These are phyloP conservation scores for Lycodopsis pacificus DNA, from an alignment of 2,797 vertebrate species.

Conservation along the genomic window DNA sequence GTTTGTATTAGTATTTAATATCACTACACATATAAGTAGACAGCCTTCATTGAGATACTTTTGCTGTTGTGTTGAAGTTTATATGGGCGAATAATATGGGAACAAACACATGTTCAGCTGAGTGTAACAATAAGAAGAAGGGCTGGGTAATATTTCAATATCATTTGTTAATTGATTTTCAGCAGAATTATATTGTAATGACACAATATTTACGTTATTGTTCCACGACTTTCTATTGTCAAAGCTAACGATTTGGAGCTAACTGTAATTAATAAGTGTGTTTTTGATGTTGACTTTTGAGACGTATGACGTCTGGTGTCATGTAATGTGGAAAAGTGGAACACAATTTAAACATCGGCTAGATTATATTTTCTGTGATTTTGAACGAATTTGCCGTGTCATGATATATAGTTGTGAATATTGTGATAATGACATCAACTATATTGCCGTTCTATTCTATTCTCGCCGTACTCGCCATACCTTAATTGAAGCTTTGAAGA, in stretches of 20 bases:
- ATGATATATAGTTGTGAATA: neutral
- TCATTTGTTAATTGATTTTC: neutral
- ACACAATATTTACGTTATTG: neutral
- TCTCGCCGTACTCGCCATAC: neutral
- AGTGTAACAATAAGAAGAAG: neutral
- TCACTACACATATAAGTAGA: neutral
- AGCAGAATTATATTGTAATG: neutral
- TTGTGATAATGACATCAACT: neutral
- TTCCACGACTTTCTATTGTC: neutral
- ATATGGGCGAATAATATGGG: neutral
- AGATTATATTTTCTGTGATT: neutral
- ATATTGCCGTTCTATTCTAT: neutral
- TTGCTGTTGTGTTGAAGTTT: neutral
- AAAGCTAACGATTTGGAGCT: neutral
- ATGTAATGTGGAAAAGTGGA: neutral
- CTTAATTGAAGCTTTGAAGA: neutral
- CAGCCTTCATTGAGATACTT: neutral
- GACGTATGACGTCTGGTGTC: neutral
- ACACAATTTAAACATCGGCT: neutral
- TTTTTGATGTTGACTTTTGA: neutral
- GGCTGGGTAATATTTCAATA: neutral
- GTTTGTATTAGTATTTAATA: neutral
- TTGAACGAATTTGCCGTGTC: neutral
- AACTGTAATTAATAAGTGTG: neutral
- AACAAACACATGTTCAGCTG: conserved; percentile 1